phyloP scores from a whole-genome alignment of 1,140 invertebrate genomes.

The Pseudobourletiella spinata region DNA sequence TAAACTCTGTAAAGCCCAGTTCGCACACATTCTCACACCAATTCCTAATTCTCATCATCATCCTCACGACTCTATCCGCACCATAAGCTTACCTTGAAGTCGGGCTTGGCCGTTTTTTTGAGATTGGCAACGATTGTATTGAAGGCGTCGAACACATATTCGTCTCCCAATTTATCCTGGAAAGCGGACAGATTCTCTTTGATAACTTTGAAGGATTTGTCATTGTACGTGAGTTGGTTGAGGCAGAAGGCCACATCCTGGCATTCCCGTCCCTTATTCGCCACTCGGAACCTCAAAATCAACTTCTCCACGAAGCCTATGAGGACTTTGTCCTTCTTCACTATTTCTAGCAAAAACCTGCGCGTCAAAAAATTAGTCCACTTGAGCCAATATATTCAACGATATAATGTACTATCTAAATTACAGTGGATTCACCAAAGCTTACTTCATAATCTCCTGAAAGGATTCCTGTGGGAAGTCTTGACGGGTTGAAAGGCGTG shows the following conservation, averaged over 20 bases:
- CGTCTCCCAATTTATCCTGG: slow-evolving; percentile 21
- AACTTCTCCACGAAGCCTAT: slow-evolving; percentile 25
- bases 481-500: slow-evolving; percentile 3
- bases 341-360: slow-evolving; percentile 14
- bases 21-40: too few species aligned
- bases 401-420: too few species aligned
- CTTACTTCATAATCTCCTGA: slow-evolving; percentile 24
- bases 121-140: slow-evolving; percentile 12
- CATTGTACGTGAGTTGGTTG: slow-evolving; percentile 18
- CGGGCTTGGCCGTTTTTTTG: slow-evolving; percentile 15
- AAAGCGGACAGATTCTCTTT: slow-evolving; percentile 14
- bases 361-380: not conserved
- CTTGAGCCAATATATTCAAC: not conserved
- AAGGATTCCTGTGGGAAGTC: slow-evolving; percentile 19
- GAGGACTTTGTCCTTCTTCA: slow-evolving; percentile 27
- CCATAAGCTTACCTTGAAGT: slow-evolving; percentile 24
- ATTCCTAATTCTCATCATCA: too few species aligned
- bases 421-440: too few species aligned
- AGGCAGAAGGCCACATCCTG: slow-evolving; percentile 26
- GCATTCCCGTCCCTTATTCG: not conserved
- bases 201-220: slow-evolving; percentile 26
- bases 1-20: not conserved
- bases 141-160: slow-evolving; percentile 15
- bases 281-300: slow-evolving; percentile 14
- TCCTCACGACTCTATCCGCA: too few species aligned